Evolutionary conservation across 2,797 vertebrate genomes (phyloP), one percentile per base, ranked within the genome.

Genomic region (Hydrophis major): DNA sequence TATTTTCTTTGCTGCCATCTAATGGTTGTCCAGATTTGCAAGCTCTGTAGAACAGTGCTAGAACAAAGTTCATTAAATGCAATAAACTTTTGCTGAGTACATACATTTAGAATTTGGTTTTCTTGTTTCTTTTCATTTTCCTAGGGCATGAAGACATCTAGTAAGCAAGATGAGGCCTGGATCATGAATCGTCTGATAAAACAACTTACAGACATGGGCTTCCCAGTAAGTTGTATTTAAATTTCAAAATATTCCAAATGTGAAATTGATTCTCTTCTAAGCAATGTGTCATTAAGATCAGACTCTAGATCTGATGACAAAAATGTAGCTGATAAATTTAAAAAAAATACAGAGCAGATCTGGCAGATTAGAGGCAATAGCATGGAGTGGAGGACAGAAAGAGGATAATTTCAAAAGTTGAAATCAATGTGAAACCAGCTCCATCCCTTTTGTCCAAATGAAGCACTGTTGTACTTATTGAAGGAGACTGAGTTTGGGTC

Each of bases 191-290:
- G 99, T 96, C 98, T 99, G 97, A 99, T 99, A 97, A 99, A 99
- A 97, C 99, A 99, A 97, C 99, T 99, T 96, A 99, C 99, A 94
- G 99, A 99, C 97, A 99, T 99, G 99, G 99, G 99, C 97, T 99
- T 99, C 98, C 99, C 99, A 97, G 99, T 99, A 97, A 97, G 97
- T 97, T 96, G 50, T 1, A 4, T 78, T 94, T 50, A 0, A 0
- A 87, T 92, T 12, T 42, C 28, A 88, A 56, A 66, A 27, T 47
- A 37, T 20, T 78, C 27, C 13, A 7, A 47, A 83, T 25, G 20
- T 83, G 37, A 83, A 47, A 47, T 25, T 83, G 74, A 83, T 83
- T 90, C 7, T 69, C 18, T 90, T 25, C 89, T 32, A 66, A 55
- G 6, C 13, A 88, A 42, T 14, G 47, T 78, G 37, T 78, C 74